Base-by-base conservation (phyloP, 2,888 invertebrate genomes). In the Blastobasis lacticolella region DNA sequence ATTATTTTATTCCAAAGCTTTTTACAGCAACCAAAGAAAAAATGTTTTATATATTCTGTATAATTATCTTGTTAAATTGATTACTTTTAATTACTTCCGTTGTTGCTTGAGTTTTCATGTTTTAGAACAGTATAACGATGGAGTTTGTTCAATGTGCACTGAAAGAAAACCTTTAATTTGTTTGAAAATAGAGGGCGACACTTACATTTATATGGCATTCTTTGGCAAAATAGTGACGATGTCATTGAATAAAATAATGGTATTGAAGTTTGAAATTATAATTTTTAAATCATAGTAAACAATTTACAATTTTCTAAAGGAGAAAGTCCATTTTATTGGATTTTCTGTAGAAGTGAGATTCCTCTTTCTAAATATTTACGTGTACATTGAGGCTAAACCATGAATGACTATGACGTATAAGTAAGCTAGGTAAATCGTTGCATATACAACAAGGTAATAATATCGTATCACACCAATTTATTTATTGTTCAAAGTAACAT, bases 401-500 rank as follows among this genome's bases (percentile, higher is more conserved):
- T 51, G 47, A 47, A 49, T 46, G 48, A 23, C 47, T 46, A 52
- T 54, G 57, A 23, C 23, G 23, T 61, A 60, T 64, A 55, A 48
- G 53, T 49, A 52, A 51, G 42, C 47, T 64, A 63, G 61, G 59
- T 63, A 63, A 61, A 64, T 60, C 61, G 58, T 64, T 66, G 62
- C 65, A 75, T 23, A 45, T 45, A 77, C 23, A 23, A 23, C 78
- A 77, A 78, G 71, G 75, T 75, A 75, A 73, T 64, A 58, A 58
- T 71, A 67, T 50, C 46, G 41, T 76, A 78, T 72, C 72, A 76
- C 78, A 78, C 72, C 75, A 69, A 67, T 73, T 76, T 82, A 83
- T 85, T 84, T 86, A 87, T 86, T 82, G 75, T 81, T 82, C 71
- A 70, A 73, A 69, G 70, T 71, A 79, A 78, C 71, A 75, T 72